A percentile compares a stretch with the other conserved stretches of the same genome.
Conservation (phyloP, 2,113 vertebrate genomes). For the Echinops telfairi region DNA sequence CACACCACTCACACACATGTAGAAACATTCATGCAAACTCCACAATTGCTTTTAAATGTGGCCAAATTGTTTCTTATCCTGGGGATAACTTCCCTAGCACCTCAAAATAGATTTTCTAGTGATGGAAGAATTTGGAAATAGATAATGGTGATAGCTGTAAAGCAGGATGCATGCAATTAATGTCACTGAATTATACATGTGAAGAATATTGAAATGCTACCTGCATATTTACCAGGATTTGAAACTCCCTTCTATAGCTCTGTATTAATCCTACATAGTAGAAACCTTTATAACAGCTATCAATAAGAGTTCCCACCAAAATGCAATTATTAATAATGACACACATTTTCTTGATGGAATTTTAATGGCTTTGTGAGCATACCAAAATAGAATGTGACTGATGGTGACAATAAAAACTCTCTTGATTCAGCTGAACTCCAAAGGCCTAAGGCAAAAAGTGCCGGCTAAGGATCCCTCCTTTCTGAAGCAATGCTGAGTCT, state of each 20-base stretch:
- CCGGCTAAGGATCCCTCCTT: neutral
- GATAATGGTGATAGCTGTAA: neutral
- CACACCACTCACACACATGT: neutral
- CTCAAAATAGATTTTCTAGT: neutral
- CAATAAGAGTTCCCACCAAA: slow-evolving; percentile 1
- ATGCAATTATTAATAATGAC: neutral
- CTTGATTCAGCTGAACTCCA: neutral
- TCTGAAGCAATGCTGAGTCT: neutral
- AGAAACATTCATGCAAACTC: neutral
- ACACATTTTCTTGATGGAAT: neutral
- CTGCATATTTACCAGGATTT: neutral
- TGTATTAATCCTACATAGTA: neutral
- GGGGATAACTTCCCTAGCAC: neutral
- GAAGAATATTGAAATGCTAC: neutral
- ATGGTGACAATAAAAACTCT: neutral
- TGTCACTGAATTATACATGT: neutral
- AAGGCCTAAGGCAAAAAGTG: neutral
- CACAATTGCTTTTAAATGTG: slow-evolving; percentile 44
- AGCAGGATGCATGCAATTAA: neutral
- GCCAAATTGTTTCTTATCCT: neutral
- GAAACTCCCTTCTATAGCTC: neutral
- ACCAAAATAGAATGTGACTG: neutral
- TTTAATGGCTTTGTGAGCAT: neutral
- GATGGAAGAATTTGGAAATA: neutral
- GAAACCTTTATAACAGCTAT: neutral